Evolutionary conservation across 2,888 invertebrate genomes (phyloP).

Genomic region (Dysmachus trigonus): DNA sequence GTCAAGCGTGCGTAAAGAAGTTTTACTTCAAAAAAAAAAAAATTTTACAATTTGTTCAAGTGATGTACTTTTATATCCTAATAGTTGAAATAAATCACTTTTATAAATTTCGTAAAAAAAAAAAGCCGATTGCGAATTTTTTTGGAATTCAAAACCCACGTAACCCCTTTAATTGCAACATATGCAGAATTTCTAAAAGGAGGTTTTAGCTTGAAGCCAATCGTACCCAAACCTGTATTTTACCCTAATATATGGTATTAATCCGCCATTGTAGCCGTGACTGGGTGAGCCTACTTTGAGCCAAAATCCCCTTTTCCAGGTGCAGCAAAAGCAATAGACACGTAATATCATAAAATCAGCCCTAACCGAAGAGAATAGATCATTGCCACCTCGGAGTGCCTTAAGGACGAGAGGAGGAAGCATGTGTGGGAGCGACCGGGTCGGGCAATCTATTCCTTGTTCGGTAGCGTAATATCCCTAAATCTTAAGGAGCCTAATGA

Average conservation of each 20-base stretch:
- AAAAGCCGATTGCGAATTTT: too few relatives aligned
- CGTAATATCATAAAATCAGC: not conserved
- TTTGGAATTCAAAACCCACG: too few relatives aligned
- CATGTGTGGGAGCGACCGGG: not conserved
- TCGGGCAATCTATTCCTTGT: not conserved
- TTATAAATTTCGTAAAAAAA: too few relatives aligned
- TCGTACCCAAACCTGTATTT: too few relatives aligned
- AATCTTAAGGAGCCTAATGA: conserved; percentile 36
- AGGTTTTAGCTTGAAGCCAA: too few relatives aligned
- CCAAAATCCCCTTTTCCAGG: not conserved
- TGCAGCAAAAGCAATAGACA: not conserved
- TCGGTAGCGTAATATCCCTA: conserved; percentile 21
- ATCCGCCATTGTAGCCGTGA: not conserved
- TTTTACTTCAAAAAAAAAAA: too few relatives aligned
- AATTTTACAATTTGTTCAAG: too few relatives aligned
- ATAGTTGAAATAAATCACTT: too few relatives aligned
- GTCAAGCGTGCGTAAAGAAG: too few relatives aligned
- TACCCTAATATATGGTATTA: not conserved
- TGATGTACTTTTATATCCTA: too few relatives aligned
- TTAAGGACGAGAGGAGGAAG: not conserved
- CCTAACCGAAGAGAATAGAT: not conserved
- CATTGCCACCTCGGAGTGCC: not conserved
- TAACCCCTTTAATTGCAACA: too few relatives aligned
- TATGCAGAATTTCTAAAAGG: too few relatives aligned
- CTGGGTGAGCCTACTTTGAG: not conserved